Evolutionary conservation across 1,140 invertebrate species (phyloP).

Genomic region (Trichonephila inaurata): DNA sequence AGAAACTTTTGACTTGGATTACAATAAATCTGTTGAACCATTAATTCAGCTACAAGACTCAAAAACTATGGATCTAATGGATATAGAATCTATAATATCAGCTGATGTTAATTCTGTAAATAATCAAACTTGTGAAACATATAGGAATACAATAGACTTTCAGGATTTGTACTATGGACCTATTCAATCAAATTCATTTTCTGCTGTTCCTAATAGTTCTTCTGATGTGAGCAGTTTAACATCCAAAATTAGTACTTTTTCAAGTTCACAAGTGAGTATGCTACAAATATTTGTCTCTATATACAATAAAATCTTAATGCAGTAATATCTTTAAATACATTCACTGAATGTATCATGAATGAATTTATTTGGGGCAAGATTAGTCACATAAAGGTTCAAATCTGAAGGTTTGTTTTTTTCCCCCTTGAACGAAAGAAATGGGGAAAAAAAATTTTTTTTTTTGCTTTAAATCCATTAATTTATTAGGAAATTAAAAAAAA

Average conservation of each 20-base stretch:
- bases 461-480: too few species aligned
- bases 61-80: constrained; percentile 32
- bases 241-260: constrained; percentile 11
- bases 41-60: constrained; percentile 40
- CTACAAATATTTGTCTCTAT: too few species aligned
- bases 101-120: constrained; percentile 42
- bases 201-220: not conserved
- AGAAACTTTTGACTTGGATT: constrained; percentile 28
- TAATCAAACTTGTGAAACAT: constrained; percentile 51
- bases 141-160: constrained; percentile 33
- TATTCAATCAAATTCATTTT: constrained; percentile 3
- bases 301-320: too few species aligned
- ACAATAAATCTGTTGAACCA: constrained; percentile 33
- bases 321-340: too few species aligned
- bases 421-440: too few species aligned
- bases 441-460: too few species aligned
- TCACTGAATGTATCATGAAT: too few species aligned
- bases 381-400: too few species aligned
- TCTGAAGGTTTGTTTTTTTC: too few species aligned
- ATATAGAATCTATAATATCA: constrained; percentile 69
- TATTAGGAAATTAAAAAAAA: too few species aligned
- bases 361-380: too few species aligned
- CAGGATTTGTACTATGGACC: constrained; percentile 29
- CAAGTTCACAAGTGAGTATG: constrained; percentile 18
- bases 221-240: not conserved